Conservation (phyloP, 2,888 invertebrate genomes). For the Mamestra brassicae region DNA sequence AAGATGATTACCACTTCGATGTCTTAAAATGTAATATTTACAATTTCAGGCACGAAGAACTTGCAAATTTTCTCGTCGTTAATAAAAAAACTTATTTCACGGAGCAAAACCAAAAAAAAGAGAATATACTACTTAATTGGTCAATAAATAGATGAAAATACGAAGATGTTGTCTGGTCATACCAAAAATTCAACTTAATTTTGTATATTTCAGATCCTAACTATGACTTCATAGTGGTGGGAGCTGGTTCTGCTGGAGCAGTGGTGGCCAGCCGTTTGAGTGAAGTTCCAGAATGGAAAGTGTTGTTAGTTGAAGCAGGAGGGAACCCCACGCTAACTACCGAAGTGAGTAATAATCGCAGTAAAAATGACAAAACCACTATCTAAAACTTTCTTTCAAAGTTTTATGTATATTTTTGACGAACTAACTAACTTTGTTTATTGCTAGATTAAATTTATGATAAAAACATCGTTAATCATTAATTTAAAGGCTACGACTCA, state of each 20-base stretch:
- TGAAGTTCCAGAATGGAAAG: constrained; percentile 90
- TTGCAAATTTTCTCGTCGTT: background rate
- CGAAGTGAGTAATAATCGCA: constrained; percentile 50
- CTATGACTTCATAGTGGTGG: constrained; percentile 91
- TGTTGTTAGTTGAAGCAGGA: constrained; percentile 91
- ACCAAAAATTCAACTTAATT: background rate
- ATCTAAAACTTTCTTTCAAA: background rate
- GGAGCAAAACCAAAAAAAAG: background rate
- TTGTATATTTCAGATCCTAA: constrained; percentile 77
- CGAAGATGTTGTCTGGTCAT: background rate
- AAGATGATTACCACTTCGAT: background rate
- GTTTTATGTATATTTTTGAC: background rate
- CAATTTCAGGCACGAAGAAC: too few relatives aligned
- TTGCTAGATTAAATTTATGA: background rate
- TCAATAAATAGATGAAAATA: background rate
- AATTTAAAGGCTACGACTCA: background rate
- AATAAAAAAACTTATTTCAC: background rate
- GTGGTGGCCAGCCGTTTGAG: constrained; percentile 91
- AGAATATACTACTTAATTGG: background rate
- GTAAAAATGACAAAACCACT: background rate
- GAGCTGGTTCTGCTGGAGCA: constrained; percentile 92
- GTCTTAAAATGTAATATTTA: background rate
- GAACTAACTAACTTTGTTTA: background rate
- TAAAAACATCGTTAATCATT: background rate
- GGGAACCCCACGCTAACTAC: constrained; percentile 90